Percentiles rank a stretch among this genome's conserved stretches.
phyloP scores from a whole-genome alignment of 2,113 vertebrate species.

The Rana temporaria region DNA sequence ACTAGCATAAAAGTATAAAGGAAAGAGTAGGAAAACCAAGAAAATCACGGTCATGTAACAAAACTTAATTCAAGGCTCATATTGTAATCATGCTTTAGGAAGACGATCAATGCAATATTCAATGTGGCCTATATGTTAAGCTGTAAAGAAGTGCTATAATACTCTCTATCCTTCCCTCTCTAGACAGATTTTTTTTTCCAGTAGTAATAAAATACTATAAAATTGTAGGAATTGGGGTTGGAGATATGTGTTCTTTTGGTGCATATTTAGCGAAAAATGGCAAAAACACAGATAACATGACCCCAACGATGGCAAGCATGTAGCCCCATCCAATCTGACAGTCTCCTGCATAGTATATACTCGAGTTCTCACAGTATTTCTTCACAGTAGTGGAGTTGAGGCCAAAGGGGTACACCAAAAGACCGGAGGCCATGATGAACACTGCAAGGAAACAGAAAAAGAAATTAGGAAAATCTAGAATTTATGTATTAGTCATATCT shows the following conservation, averaged over 20 bases:
- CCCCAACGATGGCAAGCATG: slow-evolving; percentile 91
- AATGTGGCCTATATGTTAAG: slow-evolving; percentile 65
- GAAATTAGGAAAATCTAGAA: slow-evolving; percentile 36
- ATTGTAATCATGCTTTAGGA: slow-evolving; percentile 68
- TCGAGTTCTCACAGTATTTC: slow-evolving; percentile 85
- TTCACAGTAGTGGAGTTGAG: slow-evolving; percentile 86
- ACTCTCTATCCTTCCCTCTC: slow-evolving; percentile 61
- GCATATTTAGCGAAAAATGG: slow-evolving; percentile 96
- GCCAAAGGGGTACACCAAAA: slow-evolving; percentile 91
- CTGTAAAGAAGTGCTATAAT: slow-evolving; percentile 66
- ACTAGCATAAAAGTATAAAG: slow-evolving; percentile 45
- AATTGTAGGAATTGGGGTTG: slow-evolving; percentile 88
- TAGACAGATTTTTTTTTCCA: slow-evolving; percentile 61
- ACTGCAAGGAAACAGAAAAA: slow-evolving; percentile 72
- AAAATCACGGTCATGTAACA: slow-evolving; percentile 56
- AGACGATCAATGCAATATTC: slow-evolving; percentile 73
- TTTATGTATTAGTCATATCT: not conserved
- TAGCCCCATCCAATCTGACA: slow-evolving; percentile 95
- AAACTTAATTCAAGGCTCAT: slow-evolving; percentile 59
- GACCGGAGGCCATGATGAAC: slow-evolving; percentile 91
- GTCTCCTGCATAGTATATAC: slow-evolving; percentile 89
- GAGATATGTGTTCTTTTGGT: slow-evolving; percentile 90
- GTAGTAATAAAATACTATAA: slow-evolving; percentile 80
- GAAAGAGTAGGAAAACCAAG: slow-evolving; percentile 28
- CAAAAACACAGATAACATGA: slow-evolving; percentile 92